phyloP scores from a whole-genome alignment of 2,888 invertebrate genomes.

The Deilephila elpenor region DNA sequence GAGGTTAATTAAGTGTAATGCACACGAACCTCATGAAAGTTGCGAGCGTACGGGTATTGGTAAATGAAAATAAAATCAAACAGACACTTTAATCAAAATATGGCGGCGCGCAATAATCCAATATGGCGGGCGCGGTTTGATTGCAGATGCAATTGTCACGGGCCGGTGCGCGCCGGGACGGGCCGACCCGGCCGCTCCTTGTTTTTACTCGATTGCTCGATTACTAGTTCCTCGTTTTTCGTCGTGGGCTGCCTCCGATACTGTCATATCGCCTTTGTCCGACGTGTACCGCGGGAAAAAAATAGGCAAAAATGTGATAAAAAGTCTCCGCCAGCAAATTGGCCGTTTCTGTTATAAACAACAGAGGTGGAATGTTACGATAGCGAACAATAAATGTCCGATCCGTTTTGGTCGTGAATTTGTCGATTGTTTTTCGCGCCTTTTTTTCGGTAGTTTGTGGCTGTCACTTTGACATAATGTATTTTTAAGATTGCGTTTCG shows the following conservation, averaged over 20 bases:
- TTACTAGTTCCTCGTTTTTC: constrained; percentile 78
- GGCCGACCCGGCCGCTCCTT: constrained; percentile 64
- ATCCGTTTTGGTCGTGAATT: constrained; percentile 75
- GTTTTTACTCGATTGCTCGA: constrained; percentile 80
- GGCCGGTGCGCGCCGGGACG: constrained; percentile 60
- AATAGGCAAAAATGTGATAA: constrained; percentile 72
- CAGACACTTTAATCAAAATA: constrained; percentile 71
- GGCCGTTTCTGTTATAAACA: constrained; percentile 83
- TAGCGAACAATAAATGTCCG: constrained; percentile 83
- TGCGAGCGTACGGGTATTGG: constrained; percentile 21
- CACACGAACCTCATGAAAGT: background rate
- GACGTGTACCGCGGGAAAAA: constrained; percentile 64
- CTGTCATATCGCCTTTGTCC: constrained; percentile 83
- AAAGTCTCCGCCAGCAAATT: constrained; percentile 81
- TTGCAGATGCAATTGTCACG: constrained; percentile 81
- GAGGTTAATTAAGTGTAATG: background rate
- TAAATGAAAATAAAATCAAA: constrained; percentile 28
- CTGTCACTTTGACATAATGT: constrained; percentile 71
- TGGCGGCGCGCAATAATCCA: constrained; percentile 73
- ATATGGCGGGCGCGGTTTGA: constrained; percentile 74
- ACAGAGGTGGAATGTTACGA: constrained; percentile 81
- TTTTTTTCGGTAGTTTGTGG: constrained; percentile 75
- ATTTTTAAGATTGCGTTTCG: constrained; percentile 48
- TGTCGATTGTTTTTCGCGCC: constrained; percentile 78
- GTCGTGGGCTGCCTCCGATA: constrained; percentile 73